Conservation (phyloP, 2,797 vertebrate species). For the Hoplostethus atlanticus region DNA sequence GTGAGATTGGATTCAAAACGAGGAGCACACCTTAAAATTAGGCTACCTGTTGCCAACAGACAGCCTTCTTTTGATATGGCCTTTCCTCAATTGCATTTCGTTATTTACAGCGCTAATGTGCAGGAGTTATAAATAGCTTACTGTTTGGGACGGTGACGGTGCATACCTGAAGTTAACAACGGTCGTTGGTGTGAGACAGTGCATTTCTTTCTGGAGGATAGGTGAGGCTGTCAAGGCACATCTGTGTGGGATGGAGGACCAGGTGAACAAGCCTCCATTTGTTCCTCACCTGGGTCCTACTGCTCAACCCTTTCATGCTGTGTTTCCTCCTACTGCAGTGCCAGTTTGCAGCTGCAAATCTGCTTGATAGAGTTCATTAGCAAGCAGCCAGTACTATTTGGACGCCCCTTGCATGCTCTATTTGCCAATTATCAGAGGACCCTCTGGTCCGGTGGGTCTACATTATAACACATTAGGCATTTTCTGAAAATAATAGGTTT, state of each 20-base stretch:
- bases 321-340: not conserved
- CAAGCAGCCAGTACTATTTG: not conserved
- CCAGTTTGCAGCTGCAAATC: slow-evolving; percentile 9
- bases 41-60: not conserved
- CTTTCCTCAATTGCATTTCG: not conserved
- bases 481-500: not conserved
- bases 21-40: not conserved
- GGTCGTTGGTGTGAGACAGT: slow-evolving; percentile 13
- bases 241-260: slow-evolving; percentile 71
- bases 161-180: not conserved
- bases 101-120: not conserved
- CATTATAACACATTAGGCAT: not conserved
- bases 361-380: not conserved
- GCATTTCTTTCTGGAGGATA: slow-evolving; percentile 25
- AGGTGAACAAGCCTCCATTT: slow-evolving; percentile 75
- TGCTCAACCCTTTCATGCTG: slow-evolving; percentile 24
- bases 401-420: not conserved
- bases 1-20: not conserved
- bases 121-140: too few relatives aligned
- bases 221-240: slow-evolving; percentile 69
- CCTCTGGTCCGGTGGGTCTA: not conserved
- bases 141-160: too few relatives aligned
- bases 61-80: not conserved
- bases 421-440: not conserved
- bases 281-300: slow-evolving; percentile 61